Evolutionary conservation across 2,888 invertebrate species (phyloP).

Genomic region (Melieria crassipennis): DNA sequence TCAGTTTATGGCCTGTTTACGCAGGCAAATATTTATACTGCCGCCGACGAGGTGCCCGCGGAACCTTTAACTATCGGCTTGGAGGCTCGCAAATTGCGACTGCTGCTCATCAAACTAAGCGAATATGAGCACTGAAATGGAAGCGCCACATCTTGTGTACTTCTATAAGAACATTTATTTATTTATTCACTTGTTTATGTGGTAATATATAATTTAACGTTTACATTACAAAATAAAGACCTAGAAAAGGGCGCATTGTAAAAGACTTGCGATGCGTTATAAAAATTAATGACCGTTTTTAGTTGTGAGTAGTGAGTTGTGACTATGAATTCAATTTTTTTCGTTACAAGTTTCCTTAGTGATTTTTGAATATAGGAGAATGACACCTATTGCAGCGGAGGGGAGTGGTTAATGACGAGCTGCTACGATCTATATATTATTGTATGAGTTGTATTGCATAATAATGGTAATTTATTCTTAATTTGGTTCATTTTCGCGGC

Average conservation of each 20-base stretch:
- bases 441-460: conserved; percentile 11
- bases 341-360: neutral
- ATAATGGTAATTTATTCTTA: neutral
- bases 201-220: conserved; percentile 17
- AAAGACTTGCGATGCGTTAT: conserved; percentile 23
- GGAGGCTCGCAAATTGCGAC: conserved; percentile 62
- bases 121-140: conserved; percentile 57
- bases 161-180: conserved; percentile 24
- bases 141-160: conserved; percentile 2
- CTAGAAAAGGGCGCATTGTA: conserved; percentile 14
- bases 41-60: conserved; percentile 57
- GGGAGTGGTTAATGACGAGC: neutral
- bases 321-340: neutral
- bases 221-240: conserved; percentile 23
- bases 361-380: neutral
- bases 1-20: conserved; percentile 61
- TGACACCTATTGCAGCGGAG: neutral
- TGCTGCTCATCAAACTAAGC: conserved; percentile 60
- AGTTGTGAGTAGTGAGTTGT: neutral
- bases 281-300: conserved; percentile 7
- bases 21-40: conserved; percentile 59
- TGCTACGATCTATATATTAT: conserved; percentile 16
- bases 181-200: conserved; percentile 16
- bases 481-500: neutral
- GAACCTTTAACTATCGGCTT: conserved; percentile 64